Conservation (phyloP, 2,113 vertebrate species). For the Scytalopus superciliaris region DNA sequence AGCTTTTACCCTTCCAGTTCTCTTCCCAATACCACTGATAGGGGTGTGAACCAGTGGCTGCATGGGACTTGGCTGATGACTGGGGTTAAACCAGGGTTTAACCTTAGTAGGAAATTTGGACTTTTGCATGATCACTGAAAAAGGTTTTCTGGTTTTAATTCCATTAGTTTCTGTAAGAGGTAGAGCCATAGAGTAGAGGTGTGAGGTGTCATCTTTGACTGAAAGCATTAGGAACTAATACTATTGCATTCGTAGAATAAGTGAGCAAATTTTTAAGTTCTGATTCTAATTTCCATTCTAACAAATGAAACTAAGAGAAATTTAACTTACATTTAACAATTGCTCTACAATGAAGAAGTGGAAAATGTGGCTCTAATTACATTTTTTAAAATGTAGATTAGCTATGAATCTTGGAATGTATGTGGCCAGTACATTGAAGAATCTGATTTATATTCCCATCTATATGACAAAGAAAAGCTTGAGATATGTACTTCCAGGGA, state of each 20-base stretch:
- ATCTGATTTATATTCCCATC: slow-evolving; percentile 30
- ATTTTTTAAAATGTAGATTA: neutral
- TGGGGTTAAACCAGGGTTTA: accelerated
- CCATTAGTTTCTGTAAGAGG: neutral
- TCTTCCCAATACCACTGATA: accelerated
- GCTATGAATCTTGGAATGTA: neutral
- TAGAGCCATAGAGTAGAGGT: neutral
- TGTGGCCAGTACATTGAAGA: neutral
- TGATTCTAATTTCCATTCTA: neutral
- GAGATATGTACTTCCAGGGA: slow-evolving; percentile 14
- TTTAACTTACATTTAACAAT: neutral
- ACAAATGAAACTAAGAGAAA: neutral
- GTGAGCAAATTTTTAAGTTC: neutral
- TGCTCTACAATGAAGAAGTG: neutral
- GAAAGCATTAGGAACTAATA: neutral
- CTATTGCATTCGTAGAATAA: neutral
- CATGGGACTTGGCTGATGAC: accelerated
- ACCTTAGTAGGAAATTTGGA: accelerated
- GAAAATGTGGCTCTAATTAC: neutral
- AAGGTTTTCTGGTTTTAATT: neutral
- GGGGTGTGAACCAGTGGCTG: neutral
- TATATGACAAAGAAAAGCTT: slow-evolving; percentile 28
- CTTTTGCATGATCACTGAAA: neutral
- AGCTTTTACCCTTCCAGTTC: neutral
- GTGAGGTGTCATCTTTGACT: neutral